phyloP scores from a whole-genome alignment of 2,113 vertebrate species.

The Galeopterus variegatus region DNA sequence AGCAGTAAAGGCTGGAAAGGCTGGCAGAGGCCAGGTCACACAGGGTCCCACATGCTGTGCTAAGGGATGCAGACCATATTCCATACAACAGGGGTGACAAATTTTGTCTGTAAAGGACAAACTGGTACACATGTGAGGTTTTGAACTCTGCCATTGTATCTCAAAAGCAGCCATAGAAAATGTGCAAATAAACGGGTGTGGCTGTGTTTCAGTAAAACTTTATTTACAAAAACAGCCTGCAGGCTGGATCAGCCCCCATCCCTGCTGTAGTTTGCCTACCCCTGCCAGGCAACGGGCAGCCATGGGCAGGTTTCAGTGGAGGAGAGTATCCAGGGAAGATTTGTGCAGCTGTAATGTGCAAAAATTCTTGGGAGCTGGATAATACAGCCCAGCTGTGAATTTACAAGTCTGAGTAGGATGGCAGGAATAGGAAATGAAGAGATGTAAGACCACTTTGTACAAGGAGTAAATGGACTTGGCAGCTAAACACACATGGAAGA shows the following conservation, averaged over 20 bases:
- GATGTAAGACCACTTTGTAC: not conserved
- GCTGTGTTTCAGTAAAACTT: not conserved
- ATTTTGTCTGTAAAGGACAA: not conserved
- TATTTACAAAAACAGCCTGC: not conserved
- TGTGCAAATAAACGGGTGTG: not conserved
- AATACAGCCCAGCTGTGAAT: not conserved
- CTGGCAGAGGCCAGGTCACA: rapidly evolving
- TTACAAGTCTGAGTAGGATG: not conserved
- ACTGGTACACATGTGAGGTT: not conserved
- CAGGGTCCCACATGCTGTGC: not conserved
- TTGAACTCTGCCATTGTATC: not conserved
- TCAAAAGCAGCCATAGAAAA: not conserved
- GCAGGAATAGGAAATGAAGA: not conserved
- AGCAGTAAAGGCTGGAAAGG: not conserved
- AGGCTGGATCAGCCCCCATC: not conserved
- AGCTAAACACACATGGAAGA: not conserved
- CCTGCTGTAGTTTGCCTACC: not conserved
- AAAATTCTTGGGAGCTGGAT: not conserved
- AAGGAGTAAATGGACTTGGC: not conserved
- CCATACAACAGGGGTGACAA: not conserved
- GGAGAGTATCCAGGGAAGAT: not conserved
- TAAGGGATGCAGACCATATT: not conserved
- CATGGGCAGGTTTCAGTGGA: not conserved
- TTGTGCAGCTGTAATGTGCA: not conserved
- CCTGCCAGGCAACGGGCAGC: not conserved